A percentile compares a stretch with the other conserved stretches of the same genome.
These are phyloP conservation scores for Steatornis caripensis DNA, from an alignment of 2,113 vertebrate genomes.

Conservation along the genomic window DNA sequence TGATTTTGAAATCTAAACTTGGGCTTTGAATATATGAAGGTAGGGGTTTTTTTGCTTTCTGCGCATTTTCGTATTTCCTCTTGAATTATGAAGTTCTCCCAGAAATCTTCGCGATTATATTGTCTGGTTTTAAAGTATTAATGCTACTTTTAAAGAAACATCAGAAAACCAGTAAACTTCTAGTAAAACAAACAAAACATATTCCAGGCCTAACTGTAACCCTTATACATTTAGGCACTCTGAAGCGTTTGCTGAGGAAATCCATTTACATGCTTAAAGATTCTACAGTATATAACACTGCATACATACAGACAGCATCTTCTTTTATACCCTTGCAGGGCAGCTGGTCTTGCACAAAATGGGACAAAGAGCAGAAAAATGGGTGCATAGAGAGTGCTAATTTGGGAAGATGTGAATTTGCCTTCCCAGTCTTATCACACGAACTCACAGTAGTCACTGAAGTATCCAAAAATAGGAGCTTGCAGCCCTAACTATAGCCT, in stretches of 20 bases:
- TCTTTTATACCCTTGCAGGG: not conserved
- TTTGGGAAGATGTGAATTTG: constrained; percentile 41
- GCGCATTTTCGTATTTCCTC: not conserved
- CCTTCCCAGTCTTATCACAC: not conserved
- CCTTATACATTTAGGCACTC: not conserved
- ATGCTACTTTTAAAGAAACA: not conserved
- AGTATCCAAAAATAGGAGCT: constrained; percentile 32
- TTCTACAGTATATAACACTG: not conserved
- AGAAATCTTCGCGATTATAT: not conserved
- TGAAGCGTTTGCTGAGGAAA: not conserved
- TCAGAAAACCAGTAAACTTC: not conserved
- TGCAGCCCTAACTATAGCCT: constrained; percentile 23
- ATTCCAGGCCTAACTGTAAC: not conserved
- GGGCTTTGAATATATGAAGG: not conserved
- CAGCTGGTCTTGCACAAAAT: constrained; percentile 27
- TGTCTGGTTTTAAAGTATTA: not conserved
- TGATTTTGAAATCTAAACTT: not conserved
- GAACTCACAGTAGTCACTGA: constrained; percentile 1
- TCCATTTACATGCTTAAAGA: not conserved
- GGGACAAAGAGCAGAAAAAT: constrained; percentile 10
- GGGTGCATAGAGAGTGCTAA: constrained; percentile 10
- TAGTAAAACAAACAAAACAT: not conserved
- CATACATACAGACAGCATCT: not conserved
- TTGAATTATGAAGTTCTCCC: not conserved
- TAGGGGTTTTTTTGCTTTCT: not conserved